phyloP scores from a whole-genome alignment of 2,888 invertebrate genomes.

The Cephus runcator region DNA sequence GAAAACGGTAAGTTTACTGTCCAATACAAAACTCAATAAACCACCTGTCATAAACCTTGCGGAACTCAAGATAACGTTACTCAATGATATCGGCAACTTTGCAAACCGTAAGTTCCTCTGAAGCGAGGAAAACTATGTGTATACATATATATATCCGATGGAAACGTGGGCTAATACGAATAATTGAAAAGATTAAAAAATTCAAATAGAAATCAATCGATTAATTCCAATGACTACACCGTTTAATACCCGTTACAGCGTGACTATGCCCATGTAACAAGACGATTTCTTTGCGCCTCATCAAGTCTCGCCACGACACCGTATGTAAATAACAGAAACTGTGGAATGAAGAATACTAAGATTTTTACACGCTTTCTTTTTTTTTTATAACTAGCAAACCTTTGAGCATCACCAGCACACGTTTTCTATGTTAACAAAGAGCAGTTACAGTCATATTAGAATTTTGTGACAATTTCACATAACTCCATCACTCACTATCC shows the following conservation, averaged over 20 bases:
- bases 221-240: neutral
- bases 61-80: neutral
- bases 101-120: neutral
- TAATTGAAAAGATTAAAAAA: neutral
- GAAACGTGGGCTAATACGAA: neutral
- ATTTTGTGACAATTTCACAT: neutral
- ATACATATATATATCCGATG: neutral
- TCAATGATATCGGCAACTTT: neutral
- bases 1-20: neutral
- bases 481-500: neutral
- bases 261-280: neutral
- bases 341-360: neutral
- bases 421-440: neutral
- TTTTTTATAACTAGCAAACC: neutral
- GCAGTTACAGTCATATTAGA: neutral
- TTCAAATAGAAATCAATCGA: neutral
- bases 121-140: neutral
- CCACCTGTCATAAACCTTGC: neutral
- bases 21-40: neutral
- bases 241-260: neutral
- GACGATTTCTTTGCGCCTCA: neutral
- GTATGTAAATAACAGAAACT: neutral
- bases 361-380: neutral
- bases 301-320: neutral
- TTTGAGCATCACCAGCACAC: neutral